Evolutionary conservation across 2,888 invertebrate species (phyloP), one percentile per base, ranked within the genome.

Genomic region (Cephus runcator): DNA sequence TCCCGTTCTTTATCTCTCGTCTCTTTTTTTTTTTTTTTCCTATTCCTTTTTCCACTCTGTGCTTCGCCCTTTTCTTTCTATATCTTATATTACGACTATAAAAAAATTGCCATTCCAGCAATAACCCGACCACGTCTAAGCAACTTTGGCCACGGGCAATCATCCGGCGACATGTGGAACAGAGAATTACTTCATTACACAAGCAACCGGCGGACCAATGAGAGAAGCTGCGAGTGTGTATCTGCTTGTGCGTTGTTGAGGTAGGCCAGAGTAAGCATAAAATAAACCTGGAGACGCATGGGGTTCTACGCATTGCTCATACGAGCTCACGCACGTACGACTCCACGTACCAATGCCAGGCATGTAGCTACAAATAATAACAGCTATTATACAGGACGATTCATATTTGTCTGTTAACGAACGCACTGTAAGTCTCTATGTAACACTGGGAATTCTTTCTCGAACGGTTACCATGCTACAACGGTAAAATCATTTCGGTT

Each of bases 221-320:
- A 75, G 77, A 35, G 81, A 75, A 79, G 68, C 34, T 68, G 35
- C 9, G 6, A 15, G 40, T 23, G 40, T 23, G 23, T 23, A 15
- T 56, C 40, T 56, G 40, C 9, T 56, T 56, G 40, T 56, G 23
- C 9, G 40, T 56, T 56, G 83, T 87, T 84, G 85, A 85, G 86
- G 86, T 85, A 87, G 86, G 80, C 83, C 79, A 80, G 78, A 78
- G 82, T 82, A 81, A 83, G 85, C 88, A 80, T 83, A 84, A 87
- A 88, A 88, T 86, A 85, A 87, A 87, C 84, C 81, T 75, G 78
- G 73, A 75, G 81, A 86, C 85, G 83, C 84, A 86, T 82, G 86
- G 86, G 85, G 81, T 83, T 86, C 84, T 86, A 85, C 85, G 86
- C 82, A 81, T 85, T 82, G 79, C 40, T 56, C 40, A 56, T 56